phyloP scores from a whole-genome alignment of 2,113 vertebrate species.

The Vulpes ferrilata region DNA sequence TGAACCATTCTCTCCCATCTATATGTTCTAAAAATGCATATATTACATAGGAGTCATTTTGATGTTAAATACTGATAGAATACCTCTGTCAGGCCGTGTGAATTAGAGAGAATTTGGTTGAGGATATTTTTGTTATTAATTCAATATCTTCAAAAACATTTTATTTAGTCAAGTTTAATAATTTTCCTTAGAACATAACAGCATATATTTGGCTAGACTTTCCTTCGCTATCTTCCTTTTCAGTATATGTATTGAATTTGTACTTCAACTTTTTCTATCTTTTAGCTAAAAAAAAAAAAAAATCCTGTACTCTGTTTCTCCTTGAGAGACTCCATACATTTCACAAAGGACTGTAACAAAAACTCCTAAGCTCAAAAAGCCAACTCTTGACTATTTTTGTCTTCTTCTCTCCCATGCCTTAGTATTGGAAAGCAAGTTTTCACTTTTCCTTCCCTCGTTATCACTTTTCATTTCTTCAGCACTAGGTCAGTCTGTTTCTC shows the following conservation, averaged over 20 bases:
- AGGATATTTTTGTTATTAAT: constrained; percentile 9
- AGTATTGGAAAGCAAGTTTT: background rate
- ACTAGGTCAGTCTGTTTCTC: background rate
- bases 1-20: background rate
- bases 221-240: background rate
- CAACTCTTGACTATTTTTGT: background rate
- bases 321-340: background rate
- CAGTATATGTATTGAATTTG: background rate
- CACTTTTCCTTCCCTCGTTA: background rate
- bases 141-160: background rate
- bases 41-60: background rate
- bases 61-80: background rate
- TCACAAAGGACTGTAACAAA: background rate
- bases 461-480: background rate
- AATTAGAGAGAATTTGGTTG: background rate
- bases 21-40: background rate
- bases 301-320: background rate
- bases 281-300: background rate
- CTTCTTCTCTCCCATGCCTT: background rate
- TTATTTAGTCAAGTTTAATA: background rate
- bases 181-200: background rate
- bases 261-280: background rate
- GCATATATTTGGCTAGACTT: background rate
- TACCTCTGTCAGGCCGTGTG: background rate
- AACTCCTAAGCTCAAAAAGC: background rate